Evolutionary conservation across 1,140 invertebrate genomes (phyloP).

Genomic region (Drosophila neocordata): DNA sequence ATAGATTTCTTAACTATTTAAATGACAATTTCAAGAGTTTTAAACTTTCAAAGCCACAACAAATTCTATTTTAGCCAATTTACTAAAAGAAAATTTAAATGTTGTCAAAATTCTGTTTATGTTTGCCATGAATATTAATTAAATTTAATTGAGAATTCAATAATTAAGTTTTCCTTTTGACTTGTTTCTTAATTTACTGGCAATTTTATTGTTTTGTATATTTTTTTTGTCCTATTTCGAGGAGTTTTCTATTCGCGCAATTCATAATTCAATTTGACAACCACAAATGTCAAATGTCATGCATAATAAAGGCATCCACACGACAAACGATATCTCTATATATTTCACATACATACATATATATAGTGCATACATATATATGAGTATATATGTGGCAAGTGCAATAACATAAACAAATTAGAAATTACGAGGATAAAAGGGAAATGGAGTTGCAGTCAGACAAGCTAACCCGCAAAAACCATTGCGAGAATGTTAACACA

Average conservation of each 20-base stretch:
- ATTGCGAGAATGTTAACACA: slow-evolving; percentile 64
- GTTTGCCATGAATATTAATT: background rate
- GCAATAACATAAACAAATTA: slow-evolving; percentile 70
- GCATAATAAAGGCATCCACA: slow-evolving; percentile 38
- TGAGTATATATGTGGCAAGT: slow-evolving; percentile 12
- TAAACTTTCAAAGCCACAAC: too few species aligned
- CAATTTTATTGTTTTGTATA: background rate
- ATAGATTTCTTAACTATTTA: too few species aligned
- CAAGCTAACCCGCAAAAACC: slow-evolving; percentile 48
- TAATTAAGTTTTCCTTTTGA: slow-evolving; percentile 5
- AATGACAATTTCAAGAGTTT: too few species aligned
- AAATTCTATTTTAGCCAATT: too few species aligned
- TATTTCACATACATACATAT: background rate
- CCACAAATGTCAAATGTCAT: slow-evolving; percentile 51
- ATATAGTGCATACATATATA: slow-evolving; percentile 5
- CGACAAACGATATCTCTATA: slow-evolving; percentile 3
- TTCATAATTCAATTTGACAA: slow-evolving; percentile 44
- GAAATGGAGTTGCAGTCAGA: background rate
- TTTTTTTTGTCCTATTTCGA: slow-evolving; percentile 19
- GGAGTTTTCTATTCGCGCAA: slow-evolving; percentile 14
- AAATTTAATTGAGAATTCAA: background rate
- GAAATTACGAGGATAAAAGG: slow-evolving; percentile 45
- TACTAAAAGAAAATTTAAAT: background rate
- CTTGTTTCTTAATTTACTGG: background rate
- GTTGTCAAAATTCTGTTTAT: too few species aligned